Evolutionary conservation across 2,888 invertebrate genomes (phyloP), one percentile per base, ranked within the genome.

Genomic region (Leptinotarsa rubiginosa): DNA sequence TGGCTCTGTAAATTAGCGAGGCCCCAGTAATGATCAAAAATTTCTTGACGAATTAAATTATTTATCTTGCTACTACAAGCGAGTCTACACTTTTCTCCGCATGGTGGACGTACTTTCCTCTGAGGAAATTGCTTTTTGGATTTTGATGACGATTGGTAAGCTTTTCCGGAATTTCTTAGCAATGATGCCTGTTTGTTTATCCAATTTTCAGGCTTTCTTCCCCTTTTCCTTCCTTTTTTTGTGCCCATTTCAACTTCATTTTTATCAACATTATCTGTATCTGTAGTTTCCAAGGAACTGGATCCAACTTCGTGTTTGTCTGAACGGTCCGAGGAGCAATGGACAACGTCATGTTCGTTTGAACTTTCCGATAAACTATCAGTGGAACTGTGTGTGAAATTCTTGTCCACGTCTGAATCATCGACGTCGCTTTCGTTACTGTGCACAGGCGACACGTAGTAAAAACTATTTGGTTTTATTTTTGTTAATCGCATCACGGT

Each of bases 361-460:
- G n/a, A 47, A 47, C 47, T 47, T n/a, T 12, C n/a, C 18, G 65
- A 31, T 7, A 31, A 47, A 41, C 47, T 65, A 18, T 47, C 47
- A 47, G 65, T 41, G n/a, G 47, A 65, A 41, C 20, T 65, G 41
- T 47, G 65, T 12, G n/a, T 16, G 41, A 65, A 65, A 65, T 65
- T n/a, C 22, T 31, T 31, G 41, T 73, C 73, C 47, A 25, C 64
- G 41, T 64, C 69, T 31, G 64, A 52, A 69, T 73, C 73, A 64
- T 73, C 69, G 41, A 73, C 69, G 41, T 73, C 69, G 67, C 72
- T 72, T 52, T 72, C 50, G n/a, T 49, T 49, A n/a, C 65, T 65
- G 41, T 70, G 62, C 15, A 70, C 56, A 18, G 70, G 70, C 16
- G 70, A 70, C 18, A 70, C 56, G 54, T 41, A 64, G 25, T 64